These are phyloP conservation scores for Tetranychus cinnabarinus DNA, from an alignment of 1,140 invertebrate species.

Conservation along the genomic window DNA sequence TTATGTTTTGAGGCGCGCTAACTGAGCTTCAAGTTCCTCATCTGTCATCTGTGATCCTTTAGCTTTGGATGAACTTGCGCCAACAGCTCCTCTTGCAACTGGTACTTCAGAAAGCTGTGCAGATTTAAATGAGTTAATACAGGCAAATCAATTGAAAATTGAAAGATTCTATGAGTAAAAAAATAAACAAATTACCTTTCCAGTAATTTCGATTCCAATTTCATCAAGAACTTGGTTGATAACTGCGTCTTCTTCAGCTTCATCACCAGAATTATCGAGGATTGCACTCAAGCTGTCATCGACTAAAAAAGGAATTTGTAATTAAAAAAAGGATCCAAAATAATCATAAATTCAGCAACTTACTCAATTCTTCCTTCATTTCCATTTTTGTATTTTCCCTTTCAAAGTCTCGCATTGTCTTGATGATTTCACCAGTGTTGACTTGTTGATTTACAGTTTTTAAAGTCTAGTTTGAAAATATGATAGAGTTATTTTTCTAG, in stretches of 20 bases:
- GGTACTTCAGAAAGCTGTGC: constrained; percentile 31
- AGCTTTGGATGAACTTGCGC: constrained; percentile 21
- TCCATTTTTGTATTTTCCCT: constrained; percentile 62
- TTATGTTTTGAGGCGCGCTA: constrained; percentile 40
- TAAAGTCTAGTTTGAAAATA: constrained; percentile 34
- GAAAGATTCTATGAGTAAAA: constrained; percentile 17
- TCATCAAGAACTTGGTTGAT: constrained; percentile 73
- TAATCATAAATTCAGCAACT: neutral
- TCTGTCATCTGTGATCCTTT: constrained; percentile 29
- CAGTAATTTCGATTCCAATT: constrained; percentile 79
- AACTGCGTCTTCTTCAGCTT: constrained; percentile 62
- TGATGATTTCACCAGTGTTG: constrained; percentile 55
- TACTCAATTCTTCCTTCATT: constrained; percentile 85
- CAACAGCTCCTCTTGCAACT: constrained; percentile 32
- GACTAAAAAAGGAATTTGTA: constrained; percentile 27
- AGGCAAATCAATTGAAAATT: neutral
- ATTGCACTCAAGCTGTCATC: constrained; percentile 51
- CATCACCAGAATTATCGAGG: constrained; percentile 61
- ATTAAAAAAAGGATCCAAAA: neutral
- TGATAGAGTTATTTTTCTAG: constrained; percentile 7
- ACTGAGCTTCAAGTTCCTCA: constrained; percentile 46
- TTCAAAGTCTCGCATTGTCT: constrained; percentile 55
- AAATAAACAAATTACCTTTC: constrained; percentile 29
- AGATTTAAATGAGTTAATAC: neutral
- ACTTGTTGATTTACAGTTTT: constrained; percentile 59